Conservation (phyloP, 2,888 invertebrate species). For the Orchestes rusci region DNA sequence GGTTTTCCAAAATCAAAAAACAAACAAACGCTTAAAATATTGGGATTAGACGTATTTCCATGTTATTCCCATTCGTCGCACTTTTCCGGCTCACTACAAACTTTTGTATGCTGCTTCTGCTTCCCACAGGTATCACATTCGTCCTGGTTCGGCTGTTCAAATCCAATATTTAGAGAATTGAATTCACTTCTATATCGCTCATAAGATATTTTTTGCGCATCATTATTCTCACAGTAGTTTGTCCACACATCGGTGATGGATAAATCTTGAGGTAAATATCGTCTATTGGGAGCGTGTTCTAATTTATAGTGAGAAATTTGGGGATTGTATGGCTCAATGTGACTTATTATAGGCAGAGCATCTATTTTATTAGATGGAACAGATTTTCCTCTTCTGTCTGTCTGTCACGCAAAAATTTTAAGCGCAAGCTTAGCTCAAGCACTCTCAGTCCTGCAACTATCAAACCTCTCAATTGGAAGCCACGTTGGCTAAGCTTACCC, state of each 20-base stretch:
- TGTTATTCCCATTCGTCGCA: background rate
- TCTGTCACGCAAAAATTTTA: background rate
- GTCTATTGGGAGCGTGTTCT: conserved; percentile 3
- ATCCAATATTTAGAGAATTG: conserved; percentile 1
- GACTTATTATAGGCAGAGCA: conserved; percentile 1
- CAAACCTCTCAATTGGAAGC: no score
- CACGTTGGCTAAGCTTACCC: no score
- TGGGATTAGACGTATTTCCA: no score
- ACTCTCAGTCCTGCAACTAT: no score
- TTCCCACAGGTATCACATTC: background rate
- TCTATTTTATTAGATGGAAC: conserved; percentile 5
- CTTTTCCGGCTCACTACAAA: background rate
- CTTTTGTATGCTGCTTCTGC: background rate
- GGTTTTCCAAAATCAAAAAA: no score
- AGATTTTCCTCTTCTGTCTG: background rate
- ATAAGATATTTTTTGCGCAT: conserved; percentile 3
- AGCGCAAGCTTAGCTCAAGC: no score
- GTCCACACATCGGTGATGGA: conserved; percentile 3
- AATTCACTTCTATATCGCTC: conserved; percentile 1
- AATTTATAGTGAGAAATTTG: conserved; percentile 5
- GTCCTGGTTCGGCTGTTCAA: conserved; percentile 3
- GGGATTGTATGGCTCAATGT: conserved; percentile 1
- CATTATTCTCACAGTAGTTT: conserved; percentile 4
- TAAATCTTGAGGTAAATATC: conserved; percentile 4
- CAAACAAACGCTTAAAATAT: no score